Base-by-base conservation (phyloP, 2,113 vertebrate species). In the Bambusicola thoracicus region DNA sequence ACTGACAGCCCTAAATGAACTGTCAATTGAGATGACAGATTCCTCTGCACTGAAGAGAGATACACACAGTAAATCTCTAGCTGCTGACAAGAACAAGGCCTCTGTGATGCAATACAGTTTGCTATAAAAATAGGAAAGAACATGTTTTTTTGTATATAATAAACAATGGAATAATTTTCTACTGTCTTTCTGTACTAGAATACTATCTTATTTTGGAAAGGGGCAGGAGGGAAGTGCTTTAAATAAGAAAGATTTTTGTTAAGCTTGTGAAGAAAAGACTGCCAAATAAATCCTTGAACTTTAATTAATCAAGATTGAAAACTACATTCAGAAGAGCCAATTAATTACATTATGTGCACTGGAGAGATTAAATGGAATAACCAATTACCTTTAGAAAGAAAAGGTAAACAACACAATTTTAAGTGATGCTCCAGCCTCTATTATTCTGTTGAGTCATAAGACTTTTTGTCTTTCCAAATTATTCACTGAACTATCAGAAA, bases 1-100 rank as follows among this genome's bases (percentile, higher is more conserved):
- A 86, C 29, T 75, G 61, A 75, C 25, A 67, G 46, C 19, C 38
- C 38, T 55, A 81, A 74, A 17, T 43, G 68, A 90, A 81, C 41
- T 78, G 73, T 68, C 73, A 86, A 77, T 67, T 96, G 70, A 84
- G 92, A 89, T 75, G 61, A 88, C 46, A 63, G 19, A 62, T 92
- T 92, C 30, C 63, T 77, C 41, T 69, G 90, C 65, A 58, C 66
- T 61, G 86, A 59, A 78, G 41, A 46, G 68, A 70, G 44, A 43
- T 49, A 86, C 48, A 74, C 70, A 36, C 38, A 70, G 61, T 49
- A 56, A 74, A 59, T 59, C 49, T 83, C 27, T 58, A 78, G 66
- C 34, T 41, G 58, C 21, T 89, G 91, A 77, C 34, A 70, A 81
- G 81, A 87, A 86, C 49, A 67, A 86, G 84, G 11, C 29, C 75